A percentile compares a stretch with the other conserved stretches of the same genome.
These are phyloP conservation scores for Rhabdophis nuchalis DNA, from an alignment of 2,797 vertebrate genomes.

Conservation along the genomic window DNA sequence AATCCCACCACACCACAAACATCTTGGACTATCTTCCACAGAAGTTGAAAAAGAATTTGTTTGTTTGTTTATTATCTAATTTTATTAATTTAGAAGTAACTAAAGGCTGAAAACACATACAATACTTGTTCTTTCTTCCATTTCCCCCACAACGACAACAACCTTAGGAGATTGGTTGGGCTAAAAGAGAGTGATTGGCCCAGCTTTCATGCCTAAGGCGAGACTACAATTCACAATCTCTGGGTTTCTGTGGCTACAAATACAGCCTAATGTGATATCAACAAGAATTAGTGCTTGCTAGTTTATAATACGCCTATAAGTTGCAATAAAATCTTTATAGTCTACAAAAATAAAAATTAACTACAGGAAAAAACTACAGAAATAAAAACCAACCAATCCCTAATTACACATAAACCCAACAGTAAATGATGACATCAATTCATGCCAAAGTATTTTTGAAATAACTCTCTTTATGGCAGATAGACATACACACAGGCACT, in stretches of 20 bases:
- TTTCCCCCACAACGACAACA: neutral
- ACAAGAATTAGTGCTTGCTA: neutral
- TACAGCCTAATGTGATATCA: fast-evolving
- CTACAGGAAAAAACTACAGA: neutral
- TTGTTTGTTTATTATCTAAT: neutral
- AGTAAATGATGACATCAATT: neutral
- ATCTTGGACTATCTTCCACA: neutral
- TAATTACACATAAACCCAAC: neutral
- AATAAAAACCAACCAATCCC: neutral
- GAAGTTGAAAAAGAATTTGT: neutral
- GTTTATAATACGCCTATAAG: neutral
- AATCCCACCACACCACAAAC: no score
- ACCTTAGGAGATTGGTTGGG: neutral
- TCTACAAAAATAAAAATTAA: neutral
- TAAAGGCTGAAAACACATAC: neutral
- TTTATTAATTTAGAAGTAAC: neutral
- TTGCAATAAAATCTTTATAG: neutral
- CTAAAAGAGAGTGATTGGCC: neutral
- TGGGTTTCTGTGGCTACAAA: neutral
- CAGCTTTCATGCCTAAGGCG: neutral
- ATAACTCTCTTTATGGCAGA: neutral
- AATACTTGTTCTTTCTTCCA: neutral
- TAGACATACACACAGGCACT: neutral
- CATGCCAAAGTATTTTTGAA: neutral
- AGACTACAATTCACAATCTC: neutral